Base-by-base conservation (phyloP, 2,888 invertebrate genomes). In the Chloromyia formosa region DNA sequence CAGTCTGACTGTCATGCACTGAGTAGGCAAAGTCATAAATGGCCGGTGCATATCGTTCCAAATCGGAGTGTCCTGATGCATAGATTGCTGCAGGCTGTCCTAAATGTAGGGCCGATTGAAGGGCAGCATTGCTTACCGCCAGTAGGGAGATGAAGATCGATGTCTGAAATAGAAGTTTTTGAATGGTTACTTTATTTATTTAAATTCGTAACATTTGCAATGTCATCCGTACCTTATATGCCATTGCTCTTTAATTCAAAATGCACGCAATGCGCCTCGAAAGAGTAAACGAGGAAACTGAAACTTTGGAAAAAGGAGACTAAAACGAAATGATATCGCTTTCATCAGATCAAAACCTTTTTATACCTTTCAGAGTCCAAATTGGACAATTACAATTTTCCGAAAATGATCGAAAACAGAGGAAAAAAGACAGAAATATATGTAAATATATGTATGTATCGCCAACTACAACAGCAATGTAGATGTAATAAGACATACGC, bases 1-100 rank as follows among this genome's bases (percentile, higher is more conserved):
- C 85, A 10, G 85, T 85, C 49, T 83, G 83, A n/a, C 80, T 80
- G 60, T 85, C 85, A 71, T 85, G 84, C 1, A 85, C 85, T 1
- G 83, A 81, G 66, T 85, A 85, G 42, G 82, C 84, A 75, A 85
- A 85, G 76, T 84, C 84, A 62, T 85, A 85, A 20, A 84, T 82
- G 18, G 84, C 82, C 42, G 71, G 71, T 18, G 71, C 20, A 18
- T 71, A 71, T 14, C 35, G 10, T 42, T 71, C 73, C 16, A 14
- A n/a, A 40, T 42, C 20, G 4, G 20, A 22, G 23, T 73, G 60
- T 23, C 61, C 61, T n/a, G 61, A 16, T 61, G 73, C 61, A 61
- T 73, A 61, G 4, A 73, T 18, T 27, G 35, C n/a, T 9, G 40
- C 20, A 14, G 22, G 45, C 23, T 61, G 61, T 23, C 7, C 18